Base-by-base conservation (phyloP, 2,888 invertebrate genomes). In the Lomographa bimaculata region DNA sequence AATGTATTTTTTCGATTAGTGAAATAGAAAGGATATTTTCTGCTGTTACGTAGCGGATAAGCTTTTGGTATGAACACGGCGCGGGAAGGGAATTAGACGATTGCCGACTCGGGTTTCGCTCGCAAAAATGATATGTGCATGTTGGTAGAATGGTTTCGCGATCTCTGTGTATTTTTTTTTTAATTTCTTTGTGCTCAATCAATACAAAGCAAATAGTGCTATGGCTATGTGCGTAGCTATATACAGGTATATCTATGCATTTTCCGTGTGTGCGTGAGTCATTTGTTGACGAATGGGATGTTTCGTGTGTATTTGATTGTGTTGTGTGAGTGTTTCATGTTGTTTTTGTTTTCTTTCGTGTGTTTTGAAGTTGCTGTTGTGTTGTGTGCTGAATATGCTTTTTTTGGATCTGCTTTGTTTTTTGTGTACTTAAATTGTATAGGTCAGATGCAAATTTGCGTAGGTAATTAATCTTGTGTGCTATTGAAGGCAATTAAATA, bases 21-120 rank as follows among this genome's bases (percentile, higher is more conserved):
- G 39, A 28, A 41, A 47, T 48, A 43, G 50, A 58, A 55, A 57
- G 57, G 60, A 50, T 59, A 51, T 56, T 62, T 54, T 50, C 50
- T 52, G 32, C 65, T n/a, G n/a, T 64, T 54, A 49, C 61, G 64
- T 64, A 64, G 55, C 4, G 4, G 14, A 14, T 14, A 14, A 14
- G 14, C 60, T 65, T 69, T 67, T 64, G 71, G 63, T 69, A 71
- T n/a, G n/a, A 70, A 60, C 60, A 63, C 72, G 69, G 67, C 66
- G 4, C 14, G 65, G 66, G 62, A 63, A 53, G 59, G 61, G 62
- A 64, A 61, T 70, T 14, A 14, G 14, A n/a, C n/a, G n/a, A n/a
- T n/a, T 71, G 71, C 66, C 64, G 63, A 68, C 61, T 57, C 29
- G 25, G 51, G 57, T 64, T 65, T 60, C 51, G 61, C 50, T 67